phyloP scores from a whole-genome alignment of 2,113 vertebrate species.

The Saimiri boliviensis region DNA sequence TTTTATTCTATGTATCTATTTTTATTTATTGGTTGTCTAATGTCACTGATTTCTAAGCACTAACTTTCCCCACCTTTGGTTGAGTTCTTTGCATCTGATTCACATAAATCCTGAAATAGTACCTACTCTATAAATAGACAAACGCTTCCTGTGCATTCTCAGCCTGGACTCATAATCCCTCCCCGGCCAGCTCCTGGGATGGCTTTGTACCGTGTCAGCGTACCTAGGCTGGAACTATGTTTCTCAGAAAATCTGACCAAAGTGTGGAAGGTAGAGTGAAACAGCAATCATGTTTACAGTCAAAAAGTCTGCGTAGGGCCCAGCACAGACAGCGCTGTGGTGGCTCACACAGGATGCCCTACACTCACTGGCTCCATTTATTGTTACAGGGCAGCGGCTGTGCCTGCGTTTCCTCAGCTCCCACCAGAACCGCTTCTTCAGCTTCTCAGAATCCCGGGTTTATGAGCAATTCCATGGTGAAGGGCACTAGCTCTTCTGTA shows the following conservation, averaged over 20 bases:
- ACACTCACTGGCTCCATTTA: not conserved
- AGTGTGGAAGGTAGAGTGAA: not conserved
- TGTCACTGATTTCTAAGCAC: not conserved
- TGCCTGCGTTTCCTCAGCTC: not conserved
- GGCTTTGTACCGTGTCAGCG: not conserved
- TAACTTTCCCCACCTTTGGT: not conserved
- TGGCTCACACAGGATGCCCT: accelerated
- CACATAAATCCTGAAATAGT: not conserved
- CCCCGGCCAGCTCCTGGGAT: not conserved
- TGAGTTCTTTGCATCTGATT: not conserved
- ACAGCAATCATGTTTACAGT: not conserved
- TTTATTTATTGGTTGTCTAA: not conserved
- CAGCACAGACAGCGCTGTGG: too few relatives aligned
- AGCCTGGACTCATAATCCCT: not conserved
- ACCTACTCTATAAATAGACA: not conserved
- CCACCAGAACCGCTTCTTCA: not conserved
- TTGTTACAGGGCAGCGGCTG: not conserved
- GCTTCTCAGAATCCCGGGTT: not conserved
- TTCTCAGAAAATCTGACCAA: not conserved
- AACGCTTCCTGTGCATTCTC: not conserved
- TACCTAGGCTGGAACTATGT: not conserved
- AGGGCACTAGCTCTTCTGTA: not conserved
- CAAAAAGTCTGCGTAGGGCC: not conserved
- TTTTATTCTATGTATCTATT: not conserved
- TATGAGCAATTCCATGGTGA: accelerated